Evolutionary conservation across 2,888 invertebrate genomes (phyloP).

Genomic region (Cyaniris semiargus): DNA sequence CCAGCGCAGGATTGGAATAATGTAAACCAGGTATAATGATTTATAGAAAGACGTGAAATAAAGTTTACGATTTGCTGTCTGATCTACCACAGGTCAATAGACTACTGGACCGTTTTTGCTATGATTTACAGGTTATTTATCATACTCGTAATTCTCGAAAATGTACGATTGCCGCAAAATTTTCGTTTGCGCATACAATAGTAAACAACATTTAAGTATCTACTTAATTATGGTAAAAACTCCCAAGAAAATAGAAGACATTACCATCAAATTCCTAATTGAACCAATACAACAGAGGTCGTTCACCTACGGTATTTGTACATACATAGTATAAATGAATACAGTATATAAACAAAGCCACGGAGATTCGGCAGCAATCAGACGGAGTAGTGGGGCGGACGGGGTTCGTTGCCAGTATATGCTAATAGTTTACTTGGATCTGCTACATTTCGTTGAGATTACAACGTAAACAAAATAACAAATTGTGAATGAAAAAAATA

Average conservation of each 20-base stretch:
- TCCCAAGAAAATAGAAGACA: background rate
- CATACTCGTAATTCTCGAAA: no score
- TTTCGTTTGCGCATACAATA: no score
- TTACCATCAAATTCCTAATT: background rate
- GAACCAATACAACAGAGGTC: background rate
- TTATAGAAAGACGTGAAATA: no score
- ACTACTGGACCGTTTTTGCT: no score
- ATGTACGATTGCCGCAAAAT: no score
- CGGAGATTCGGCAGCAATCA: constrained; percentile 10
- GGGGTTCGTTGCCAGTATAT: background rate
- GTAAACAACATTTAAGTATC: background rate
- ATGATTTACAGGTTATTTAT: no score
- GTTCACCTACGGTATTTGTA: background rate
- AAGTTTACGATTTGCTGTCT: no score
- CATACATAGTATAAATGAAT: background rate
- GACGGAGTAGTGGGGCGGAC: constrained; percentile 13
- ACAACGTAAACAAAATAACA: background rate
- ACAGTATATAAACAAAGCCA: constrained; percentile 11
- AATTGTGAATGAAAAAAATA: background rate
- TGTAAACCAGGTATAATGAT: no score
- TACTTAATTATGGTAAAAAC: background rate
- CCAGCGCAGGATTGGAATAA: no score
- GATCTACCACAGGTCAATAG: no score
- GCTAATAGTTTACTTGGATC: background rate
- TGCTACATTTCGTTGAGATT: background rate